Conservation (phyloP, 2,888 invertebrate genomes). For the Folsomia candida region DNA sequence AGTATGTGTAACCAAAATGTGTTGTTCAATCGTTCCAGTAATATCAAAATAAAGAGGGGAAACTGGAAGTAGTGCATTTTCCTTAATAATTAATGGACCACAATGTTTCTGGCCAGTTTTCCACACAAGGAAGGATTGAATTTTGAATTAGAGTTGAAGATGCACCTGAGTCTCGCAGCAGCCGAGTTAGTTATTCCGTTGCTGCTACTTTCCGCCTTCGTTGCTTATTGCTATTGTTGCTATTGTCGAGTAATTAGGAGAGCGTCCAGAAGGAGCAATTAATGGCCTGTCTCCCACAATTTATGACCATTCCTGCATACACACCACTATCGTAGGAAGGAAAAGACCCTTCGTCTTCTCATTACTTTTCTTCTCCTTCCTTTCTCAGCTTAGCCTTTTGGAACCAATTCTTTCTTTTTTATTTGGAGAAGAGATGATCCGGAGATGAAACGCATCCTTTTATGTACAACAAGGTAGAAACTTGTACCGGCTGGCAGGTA, state of each 20-base stretch:
- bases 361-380: neutral
- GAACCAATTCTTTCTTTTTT: neutral
- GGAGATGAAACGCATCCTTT: neutral
- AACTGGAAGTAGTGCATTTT: too few relatives aligned
- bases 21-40: too few relatives aligned
- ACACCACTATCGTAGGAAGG: neutral
- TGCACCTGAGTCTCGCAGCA: neutral
- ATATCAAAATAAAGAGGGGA: too few relatives aligned
- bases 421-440: neutral
- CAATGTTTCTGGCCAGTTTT: too few relatives aligned
- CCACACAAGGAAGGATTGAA: neutral
- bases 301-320: neutral
- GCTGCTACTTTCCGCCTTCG: too few relatives aligned
- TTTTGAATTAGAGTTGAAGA: neutral
- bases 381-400: too few relatives aligned
- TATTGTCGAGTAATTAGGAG: neutral
- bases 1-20: too few relatives aligned
- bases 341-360: neutral
- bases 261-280: slow-evolving; percentile 1
- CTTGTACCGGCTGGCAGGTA: neutral
- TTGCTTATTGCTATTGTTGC: neutral
- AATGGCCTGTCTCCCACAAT: neutral
- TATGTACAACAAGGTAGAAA: neutral
- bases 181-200: neutral
- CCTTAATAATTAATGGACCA: too few relatives aligned